Percentiles rank a stretch among this genome's conserved stretches.
Evolutionary conservation across 2,888 invertebrate species (phyloP).

Genomic region (Conomelus anceps): DNA sequence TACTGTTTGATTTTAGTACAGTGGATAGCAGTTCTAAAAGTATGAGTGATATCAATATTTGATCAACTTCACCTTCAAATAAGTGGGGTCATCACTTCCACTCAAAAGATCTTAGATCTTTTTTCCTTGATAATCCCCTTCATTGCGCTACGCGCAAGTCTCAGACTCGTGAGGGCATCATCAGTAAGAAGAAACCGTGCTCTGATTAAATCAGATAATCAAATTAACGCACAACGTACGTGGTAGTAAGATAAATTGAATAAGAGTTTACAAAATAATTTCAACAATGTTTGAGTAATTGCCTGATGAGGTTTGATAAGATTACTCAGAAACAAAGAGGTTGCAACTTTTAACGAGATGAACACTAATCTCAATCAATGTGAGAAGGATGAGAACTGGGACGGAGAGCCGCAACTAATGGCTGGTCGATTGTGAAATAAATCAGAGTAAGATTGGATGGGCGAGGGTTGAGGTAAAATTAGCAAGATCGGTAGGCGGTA

Average conservation of each 20-base stretch:
- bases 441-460: not conserved
- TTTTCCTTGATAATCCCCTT: too few relatives aligned
- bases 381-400: not conserved
- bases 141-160: too few relatives aligned
- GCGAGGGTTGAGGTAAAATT: not conserved
- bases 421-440: not conserved
- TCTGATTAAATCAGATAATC: too few relatives aligned
- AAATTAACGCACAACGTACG: not conserved
- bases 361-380: not conserved
- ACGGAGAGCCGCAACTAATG: not conserved
- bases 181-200: too few relatives aligned
- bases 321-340: not conserved
- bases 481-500: not conserved
- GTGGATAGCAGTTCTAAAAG: too few relatives aligned
- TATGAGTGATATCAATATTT: too few relatives aligned
- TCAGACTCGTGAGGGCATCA: too few relatives aligned
- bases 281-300: not conserved
- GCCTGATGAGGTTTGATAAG: not conserved
- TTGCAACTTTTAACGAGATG: not conserved
- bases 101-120: too few relatives aligned
- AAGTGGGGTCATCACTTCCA: too few relatives aligned
- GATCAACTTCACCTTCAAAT: too few relatives aligned
- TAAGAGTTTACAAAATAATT: not conserved
- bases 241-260: not conserved
- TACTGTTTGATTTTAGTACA: too few relatives aligned